Evolutionary conservation across 2,888 invertebrate species (phyloP).

Genomic region (Julus scanicus): DNA sequence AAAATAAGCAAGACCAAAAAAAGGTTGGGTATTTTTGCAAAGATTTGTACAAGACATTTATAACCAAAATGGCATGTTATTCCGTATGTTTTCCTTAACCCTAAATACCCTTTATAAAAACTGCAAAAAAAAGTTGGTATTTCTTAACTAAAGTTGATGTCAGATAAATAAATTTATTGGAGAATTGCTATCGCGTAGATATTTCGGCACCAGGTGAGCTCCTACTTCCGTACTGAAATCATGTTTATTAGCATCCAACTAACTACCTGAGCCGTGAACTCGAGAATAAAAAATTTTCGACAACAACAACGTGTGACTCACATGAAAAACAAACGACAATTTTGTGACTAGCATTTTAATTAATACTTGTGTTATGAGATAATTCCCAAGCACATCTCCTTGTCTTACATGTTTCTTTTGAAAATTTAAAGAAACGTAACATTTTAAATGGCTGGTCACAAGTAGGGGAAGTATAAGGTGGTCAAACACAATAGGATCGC

Average conservation of each 20-base stretch:
- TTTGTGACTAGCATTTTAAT: conserved; percentile 36
- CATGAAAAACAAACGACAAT: not conserved
- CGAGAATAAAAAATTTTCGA: not conserved
- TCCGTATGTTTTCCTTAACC: not conserved
- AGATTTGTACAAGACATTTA: not conserved
- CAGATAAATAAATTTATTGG: conserved; percentile 32
- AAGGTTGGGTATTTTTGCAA: not conserved
- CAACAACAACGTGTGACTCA: conserved; percentile 14
- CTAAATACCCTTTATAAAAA: not conserved
- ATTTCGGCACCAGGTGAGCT: conserved; percentile 23
- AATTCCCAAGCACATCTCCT: not conserved
- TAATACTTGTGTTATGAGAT: not conserved
- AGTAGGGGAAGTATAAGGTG: too few species aligned
- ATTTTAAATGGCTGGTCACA: too few species aligned
- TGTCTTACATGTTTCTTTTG: not conserved
- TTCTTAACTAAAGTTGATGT: not conserved
- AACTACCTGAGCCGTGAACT: conserved; percentile 8
- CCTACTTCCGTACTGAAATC: conserved; percentile 39
- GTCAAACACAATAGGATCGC: not conserved
- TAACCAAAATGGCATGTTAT: not conserved
- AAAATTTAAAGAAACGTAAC: not conserved
- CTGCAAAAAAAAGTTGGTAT: not conserved
- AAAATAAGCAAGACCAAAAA: not conserved
- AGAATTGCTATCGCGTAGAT: conserved; percentile 1
- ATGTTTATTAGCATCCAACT: conserved; percentile 12